phyloP scores from a whole-genome alignment of 2,888 invertebrate species.

The Pristionchus arcanus region DNA sequence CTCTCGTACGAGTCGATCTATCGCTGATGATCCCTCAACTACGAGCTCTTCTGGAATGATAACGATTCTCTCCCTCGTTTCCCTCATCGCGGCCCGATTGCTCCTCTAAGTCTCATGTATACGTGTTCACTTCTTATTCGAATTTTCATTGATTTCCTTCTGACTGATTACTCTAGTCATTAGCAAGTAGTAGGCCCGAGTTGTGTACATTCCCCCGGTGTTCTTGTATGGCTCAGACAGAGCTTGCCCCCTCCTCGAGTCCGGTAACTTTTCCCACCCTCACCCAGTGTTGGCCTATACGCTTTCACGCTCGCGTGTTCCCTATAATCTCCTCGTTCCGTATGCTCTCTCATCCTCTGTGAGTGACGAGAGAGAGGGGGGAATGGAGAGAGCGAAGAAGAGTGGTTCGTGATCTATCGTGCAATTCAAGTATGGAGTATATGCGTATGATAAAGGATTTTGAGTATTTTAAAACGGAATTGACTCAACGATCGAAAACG shows the following conservation, averaged over 20 bases:
- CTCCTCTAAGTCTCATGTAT: neutral
- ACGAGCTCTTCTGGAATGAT: neutral
- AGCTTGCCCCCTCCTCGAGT: neutral
- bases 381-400: constrained; percentile 18
- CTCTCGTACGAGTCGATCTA: neutral
- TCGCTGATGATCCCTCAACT: neutral
- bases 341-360: constrained; percentile 6
- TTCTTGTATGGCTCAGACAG: neutral
- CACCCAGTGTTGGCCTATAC: neutral
- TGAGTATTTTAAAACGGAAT: neutral
- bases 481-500: too few species aligned
- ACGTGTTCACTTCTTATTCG: too few species aligned
- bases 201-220: constrained; percentile 34
- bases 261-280: constrained; percentile 43
- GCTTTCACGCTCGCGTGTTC: neutral
- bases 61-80: neutral
- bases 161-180: too few species aligned
- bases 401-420: constrained; percentile 19
- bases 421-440: constrained; percentile 26
- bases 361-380: neutral
- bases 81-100: neutral
- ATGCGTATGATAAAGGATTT: neutral
- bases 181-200: neutral
- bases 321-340: neutral
- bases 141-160: too few species aligned